Percentiles rank a stretch among this genome's conserved stretches.
These are phyloP conservation scores for Tamias sibiricus DNA, from an alignment of 2,113 vertebrate species.

Conservation along the genomic window DNA sequence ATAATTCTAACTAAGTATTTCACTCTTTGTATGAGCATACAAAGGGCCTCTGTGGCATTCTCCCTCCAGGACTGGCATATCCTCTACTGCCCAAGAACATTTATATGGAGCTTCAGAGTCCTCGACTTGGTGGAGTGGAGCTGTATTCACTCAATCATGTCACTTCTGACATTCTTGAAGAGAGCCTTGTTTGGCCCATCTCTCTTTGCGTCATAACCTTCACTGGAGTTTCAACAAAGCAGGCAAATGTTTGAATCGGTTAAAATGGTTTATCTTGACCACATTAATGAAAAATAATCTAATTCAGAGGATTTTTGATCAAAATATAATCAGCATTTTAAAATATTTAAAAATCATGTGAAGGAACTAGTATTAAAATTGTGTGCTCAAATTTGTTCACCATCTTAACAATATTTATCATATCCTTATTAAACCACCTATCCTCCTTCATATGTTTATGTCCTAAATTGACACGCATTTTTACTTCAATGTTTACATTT, in stretches of 20 bases:
- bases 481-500: conserved; percentile 1
- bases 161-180: conserved; percentile 77
- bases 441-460: background rate
- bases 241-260: conserved; percentile 62
- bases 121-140: conserved; percentile 67
- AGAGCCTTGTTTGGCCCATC: conserved; percentile 59
- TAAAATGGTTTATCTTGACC: conserved; percentile 61
- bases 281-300: conserved; percentile 54
- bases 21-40: conserved; percentile 58
- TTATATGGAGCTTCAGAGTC: conserved; percentile 58
- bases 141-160: conserved; percentile 63
- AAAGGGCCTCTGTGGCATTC: conserved; percentile 77
- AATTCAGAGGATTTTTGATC: background rate
- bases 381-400: background rate
- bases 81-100: conserved; percentile 56
- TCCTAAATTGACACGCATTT: background rate
- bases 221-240: conserved; percentile 72
- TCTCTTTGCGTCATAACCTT: conserved; percentile 60
- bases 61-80: conserved; percentile 49
- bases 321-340: conserved; percentile 62
- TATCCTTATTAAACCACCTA: background rate
- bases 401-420: background rate
- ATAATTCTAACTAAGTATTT: conserved; percentile 77
- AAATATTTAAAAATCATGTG: conserved; percentile 32
- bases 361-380: conserved; percentile 14